A percentile compares a stretch with the other conserved stretches of the same genome.
These are phyloP conservation scores for Brachionus asplanchnoidis DNA, from an alignment of 1,140 invertebrate species.

Conservation along the genomic window DNA sequence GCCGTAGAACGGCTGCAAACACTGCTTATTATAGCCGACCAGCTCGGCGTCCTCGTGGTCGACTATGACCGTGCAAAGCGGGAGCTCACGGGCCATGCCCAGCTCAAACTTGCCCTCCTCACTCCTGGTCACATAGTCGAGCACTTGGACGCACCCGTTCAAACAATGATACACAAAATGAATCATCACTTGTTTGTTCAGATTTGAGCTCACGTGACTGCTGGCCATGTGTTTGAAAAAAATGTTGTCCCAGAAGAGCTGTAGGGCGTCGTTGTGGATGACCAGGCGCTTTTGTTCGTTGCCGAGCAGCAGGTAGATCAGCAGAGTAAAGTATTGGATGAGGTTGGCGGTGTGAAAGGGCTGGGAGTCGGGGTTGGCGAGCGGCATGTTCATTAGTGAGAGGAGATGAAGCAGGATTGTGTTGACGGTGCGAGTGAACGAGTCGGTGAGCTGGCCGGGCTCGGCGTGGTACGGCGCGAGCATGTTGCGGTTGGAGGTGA, in stretches of 20 bases:
- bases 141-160: background rate
- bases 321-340: conserved; percentile 17
- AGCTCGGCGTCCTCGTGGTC: conserved; percentile 38
- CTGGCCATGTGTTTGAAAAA: conserved; percentile 4
- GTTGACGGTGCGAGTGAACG: background rate
- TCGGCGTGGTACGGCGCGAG: background rate
- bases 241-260: background rate
- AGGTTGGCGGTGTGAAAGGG: background rate
- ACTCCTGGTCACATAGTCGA: background rate
- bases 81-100: background rate
- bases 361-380: background rate
- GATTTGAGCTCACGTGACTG: background rate
- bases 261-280: background rate
- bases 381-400: background rate
- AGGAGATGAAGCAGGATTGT: background rate
- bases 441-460: background rate
- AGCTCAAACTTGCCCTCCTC: background rate
- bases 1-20: conserved; percentile 14
- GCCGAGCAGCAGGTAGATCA: background rate
- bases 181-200: conserved; percentile 20
- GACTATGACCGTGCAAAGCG: conserved; percentile 24
- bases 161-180: conserved; percentile 28
- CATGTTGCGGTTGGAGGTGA: conserved; percentile 20
- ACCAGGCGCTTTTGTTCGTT: background rate
- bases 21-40: conserved; percentile 4